These are phyloP conservation scores for Cataglyphis albicans DNA, from an alignment of 2,888 invertebrate species.

Conservation along the genomic window DNA sequence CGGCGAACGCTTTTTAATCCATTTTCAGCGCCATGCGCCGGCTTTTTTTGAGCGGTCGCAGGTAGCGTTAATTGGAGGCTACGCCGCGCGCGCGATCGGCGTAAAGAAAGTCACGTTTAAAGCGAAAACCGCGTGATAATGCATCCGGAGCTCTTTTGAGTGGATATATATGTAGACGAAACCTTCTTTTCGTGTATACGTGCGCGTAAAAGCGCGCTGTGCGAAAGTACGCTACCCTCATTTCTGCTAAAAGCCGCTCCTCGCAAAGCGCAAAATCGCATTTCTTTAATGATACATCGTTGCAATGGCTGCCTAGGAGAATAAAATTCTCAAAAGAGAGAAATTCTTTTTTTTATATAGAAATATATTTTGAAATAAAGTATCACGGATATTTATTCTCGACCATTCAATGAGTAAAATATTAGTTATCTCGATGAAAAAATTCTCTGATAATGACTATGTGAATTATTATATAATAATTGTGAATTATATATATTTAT, in stretches of 20 bases:
- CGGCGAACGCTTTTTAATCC: constrained; percentile 76
- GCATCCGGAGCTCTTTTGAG: constrained; percentile 68
- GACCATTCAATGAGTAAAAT: not conserved
- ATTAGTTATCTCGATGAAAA: not conserved
- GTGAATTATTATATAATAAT: not conserved
- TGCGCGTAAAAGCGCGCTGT: constrained; percentile 53
- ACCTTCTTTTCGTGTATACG: constrained; percentile 41
- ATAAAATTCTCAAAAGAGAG: not conserved
- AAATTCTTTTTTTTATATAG: not conserved
- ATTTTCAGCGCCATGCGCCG: constrained; percentile 73
- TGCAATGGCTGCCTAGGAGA: not conserved
- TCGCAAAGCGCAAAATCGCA: constrained; percentile 49
- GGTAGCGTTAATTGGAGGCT: constrained; percentile 82
- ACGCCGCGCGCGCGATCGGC: constrained; percentile 74
- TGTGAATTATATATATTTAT: not conserved
- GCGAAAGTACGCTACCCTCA: constrained; percentile 40
- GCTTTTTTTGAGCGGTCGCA: constrained; percentile 78
- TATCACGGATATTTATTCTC: not conserved
- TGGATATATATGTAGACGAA: constrained; percentile 73
- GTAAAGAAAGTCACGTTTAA: constrained; percentile 76
- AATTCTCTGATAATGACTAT: not conserved
- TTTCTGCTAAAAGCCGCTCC: constrained; percentile 52
- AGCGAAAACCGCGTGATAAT: constrained; percentile 72
- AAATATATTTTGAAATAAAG: constrained; percentile 12
- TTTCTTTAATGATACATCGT: constrained; percentile 25